These are phyloP conservation scores for Anniella stebbinsi DNA, from an alignment of 2,797 vertebrate species.

Conservation along the genomic window DNA sequence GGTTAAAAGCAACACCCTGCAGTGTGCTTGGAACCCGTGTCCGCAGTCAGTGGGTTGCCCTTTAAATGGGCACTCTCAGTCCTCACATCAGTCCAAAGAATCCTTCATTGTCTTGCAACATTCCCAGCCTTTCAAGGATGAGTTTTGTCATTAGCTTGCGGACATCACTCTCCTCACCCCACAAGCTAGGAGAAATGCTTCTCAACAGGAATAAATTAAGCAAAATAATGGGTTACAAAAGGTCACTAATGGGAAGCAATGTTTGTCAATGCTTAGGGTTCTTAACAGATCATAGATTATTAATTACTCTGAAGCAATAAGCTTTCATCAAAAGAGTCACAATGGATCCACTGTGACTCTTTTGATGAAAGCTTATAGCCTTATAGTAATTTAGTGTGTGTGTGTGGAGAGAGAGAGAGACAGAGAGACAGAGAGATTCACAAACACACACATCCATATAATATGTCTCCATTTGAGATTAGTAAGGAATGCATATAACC, in stretches of 20 bases:
- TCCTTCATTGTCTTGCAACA: conserved; percentile 11
- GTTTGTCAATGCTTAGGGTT: conserved; percentile 55
- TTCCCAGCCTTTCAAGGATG: neutral
- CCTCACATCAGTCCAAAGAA: rapidly evolving
- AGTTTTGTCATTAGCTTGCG: conserved; percentile 21
- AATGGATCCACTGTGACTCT: conserved; percentile 28
- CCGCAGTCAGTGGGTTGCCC: neutral
- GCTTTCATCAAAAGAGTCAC: conserved; percentile 52
- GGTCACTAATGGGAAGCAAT: conserved; percentile 66
- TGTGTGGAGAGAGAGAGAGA: neutral
- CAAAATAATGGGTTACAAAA: conserved; percentile 38
- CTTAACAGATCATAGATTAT: conserved; percentile 68
- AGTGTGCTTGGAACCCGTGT: neutral
- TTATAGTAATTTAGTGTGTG: conserved; percentile 62
- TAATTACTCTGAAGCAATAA: conserved; percentile 60
- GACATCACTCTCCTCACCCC: conserved; percentile 19
- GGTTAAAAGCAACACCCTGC: neutral
- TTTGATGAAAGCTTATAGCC: conserved; percentile 55
- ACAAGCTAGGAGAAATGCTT: conserved; percentile 30
- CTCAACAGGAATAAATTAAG: conserved; percentile 14
- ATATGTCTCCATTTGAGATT: conserved; percentile 42
- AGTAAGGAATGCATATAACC: conserved; percentile 30
- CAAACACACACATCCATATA: neutral
- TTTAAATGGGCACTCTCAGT: neutral
- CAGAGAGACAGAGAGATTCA: neutral